These are phyloP conservation scores for Tortrix viridana DNA, from an alignment of 2,888 invertebrate species.

Conservation along the genomic window DNA sequence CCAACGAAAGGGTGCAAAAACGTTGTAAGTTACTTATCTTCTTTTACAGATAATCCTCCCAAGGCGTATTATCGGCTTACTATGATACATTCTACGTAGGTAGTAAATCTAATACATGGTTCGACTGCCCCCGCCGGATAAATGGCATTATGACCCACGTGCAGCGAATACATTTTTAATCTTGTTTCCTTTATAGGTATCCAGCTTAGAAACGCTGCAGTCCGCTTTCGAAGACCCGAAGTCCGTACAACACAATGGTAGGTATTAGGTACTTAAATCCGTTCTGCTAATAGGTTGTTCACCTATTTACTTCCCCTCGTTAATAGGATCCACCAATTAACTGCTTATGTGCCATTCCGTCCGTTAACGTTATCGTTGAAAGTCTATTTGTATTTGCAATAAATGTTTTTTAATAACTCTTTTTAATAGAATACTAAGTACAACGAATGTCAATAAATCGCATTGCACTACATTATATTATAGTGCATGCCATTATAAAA, in stretches of 20 bases:
- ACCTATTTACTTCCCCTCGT: slow-evolving; percentile 6
- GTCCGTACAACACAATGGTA: slow-evolving; percentile 35
- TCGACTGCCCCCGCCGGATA: slow-evolving; percentile 77
- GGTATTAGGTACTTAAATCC: slow-evolving; percentile 29
- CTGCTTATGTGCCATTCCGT: neutral
- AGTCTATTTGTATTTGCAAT: too few species aligned
- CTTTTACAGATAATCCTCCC: neutral
- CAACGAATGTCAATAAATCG: too few species aligned
- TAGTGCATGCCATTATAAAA: too few species aligned
- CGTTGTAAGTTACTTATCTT: neutral
- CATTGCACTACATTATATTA: too few species aligned
- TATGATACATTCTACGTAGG: slow-evolving; percentile 25
- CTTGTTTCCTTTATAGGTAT: slow-evolving; percentile 81
- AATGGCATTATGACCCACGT: slow-evolving; percentile 82
- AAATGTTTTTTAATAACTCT: too few species aligned
- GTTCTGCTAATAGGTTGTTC: slow-evolving; percentile 12
- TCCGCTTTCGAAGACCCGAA: slow-evolving; percentile 46
- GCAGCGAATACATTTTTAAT: slow-evolving; percentile 82
- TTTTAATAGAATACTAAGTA: too few species aligned
- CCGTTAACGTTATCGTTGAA: neutral
- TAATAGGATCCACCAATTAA: slow-evolving; percentile 30
- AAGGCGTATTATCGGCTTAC: neutral
- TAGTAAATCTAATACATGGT: slow-evolving; percentile 65
- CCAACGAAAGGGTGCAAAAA: too few species aligned
- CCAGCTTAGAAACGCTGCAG: slow-evolving; percentile 66